Base-by-base conservation (phyloP, 1,140 invertebrate genomes). In the Branchinecta lindahli region DNA sequence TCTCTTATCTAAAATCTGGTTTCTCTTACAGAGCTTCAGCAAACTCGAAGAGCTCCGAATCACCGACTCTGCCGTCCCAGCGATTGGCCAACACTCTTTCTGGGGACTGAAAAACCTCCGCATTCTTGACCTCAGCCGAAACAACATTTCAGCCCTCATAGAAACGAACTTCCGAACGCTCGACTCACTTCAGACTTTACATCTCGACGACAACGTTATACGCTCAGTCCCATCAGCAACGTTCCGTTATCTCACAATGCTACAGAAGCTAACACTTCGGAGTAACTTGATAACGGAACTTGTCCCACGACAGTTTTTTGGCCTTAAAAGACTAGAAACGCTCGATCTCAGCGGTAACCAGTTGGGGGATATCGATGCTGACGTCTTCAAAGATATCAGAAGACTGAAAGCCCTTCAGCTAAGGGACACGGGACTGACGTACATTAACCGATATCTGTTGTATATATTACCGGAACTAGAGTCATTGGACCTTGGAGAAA, bases 331-430 rank as follows among this genome's bases (percentile, higher is more conserved):
- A 76, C 80, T 92, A 4, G 74, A 76, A 72, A 79, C 83, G 72
- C 79, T 92, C 69, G 87, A 90, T 79, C 78, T 92, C 61, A 89
- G 86, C 76, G 82, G 85, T 71, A 92, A 92, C 80, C 84, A 85
- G 69, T 77, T 89, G 21, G 77, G 80, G 66, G 85, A 87, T 74
- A 80, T 90, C 69, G 84, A 85, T 76, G 85, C 87, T 9, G 87
- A 88, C 79, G 85, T 88, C 33, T 90, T 90, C 77, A 85, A 85
- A 75, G 88, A 90, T 79, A 84, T 90, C 46, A 78, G 82, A 61
- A 70, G 74, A n/a, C 77, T 90, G 67, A 82, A 84, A 77, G 80
- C 84, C 68, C 82, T 90, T 72, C 83, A 84, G 75, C 89, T 88
- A 76, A 81, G 87, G 73, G 78, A 81, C 70, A 90, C 88, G 77